Percentiles rank a stretch among this genome's conserved stretches.
phyloP scores from a whole-genome alignment of 2,888 invertebrate species.

The Luperina testacea region DNA sequence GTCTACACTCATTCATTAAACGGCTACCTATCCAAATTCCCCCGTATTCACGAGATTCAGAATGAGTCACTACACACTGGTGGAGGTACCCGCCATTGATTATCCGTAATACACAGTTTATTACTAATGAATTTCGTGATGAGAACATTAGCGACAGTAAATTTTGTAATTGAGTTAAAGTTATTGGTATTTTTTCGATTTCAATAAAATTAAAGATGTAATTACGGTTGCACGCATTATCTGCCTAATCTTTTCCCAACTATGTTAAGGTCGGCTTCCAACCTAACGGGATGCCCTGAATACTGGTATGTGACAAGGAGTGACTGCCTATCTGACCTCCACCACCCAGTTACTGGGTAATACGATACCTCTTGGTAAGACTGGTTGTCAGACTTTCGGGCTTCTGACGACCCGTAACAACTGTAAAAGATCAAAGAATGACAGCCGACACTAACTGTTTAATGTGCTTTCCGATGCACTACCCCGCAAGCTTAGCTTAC shows the following conservation, averaged over 20 bases:
- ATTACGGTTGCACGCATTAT: background rate
- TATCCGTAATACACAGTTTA: constrained; percentile 64
- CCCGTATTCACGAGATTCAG: constrained; percentile 64
- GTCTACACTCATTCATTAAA: constrained; percentile 58
- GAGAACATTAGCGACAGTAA: constrained; percentile 36
- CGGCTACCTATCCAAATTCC: constrained; percentile 65
- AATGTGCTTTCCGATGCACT: background rate
- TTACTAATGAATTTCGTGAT: constrained; percentile 66
- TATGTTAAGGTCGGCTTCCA: background rate
- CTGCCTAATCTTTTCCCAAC: background rate
- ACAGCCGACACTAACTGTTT: too few species aligned
- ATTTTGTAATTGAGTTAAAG: constrained; percentile 38
- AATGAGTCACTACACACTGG: constrained; percentile 66
- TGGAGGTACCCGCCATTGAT: constrained; percentile 60
- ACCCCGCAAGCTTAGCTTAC: background rate
- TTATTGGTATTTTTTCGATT: constrained; percentile 20
- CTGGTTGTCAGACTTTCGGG: background rate
- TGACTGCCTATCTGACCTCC: background rate
- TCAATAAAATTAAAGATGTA: background rate
- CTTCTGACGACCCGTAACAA: background rate
- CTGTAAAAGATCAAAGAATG: background rate
- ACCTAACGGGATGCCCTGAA: background rate
- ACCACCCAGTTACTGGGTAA: background rate
- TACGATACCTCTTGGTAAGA: background rate
- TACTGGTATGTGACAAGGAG: background rate